Base-by-base conservation (phyloP, 2,113 vertebrate genomes). In the Oncorhynchus mykiss region DNA sequence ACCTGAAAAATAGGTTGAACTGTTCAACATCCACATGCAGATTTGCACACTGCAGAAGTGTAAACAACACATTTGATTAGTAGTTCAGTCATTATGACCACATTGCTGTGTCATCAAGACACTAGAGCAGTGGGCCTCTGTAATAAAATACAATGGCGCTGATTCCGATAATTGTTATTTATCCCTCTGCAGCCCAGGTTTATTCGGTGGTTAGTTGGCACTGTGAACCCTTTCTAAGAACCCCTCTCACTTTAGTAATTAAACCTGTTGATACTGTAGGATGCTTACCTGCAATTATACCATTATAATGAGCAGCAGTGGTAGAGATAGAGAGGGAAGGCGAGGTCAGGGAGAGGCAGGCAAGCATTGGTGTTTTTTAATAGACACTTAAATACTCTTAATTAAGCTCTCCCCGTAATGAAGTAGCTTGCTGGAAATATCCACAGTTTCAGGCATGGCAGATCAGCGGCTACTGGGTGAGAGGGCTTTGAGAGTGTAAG, bases 331-430 rank as follows among this genome's bases (percentile, higher is more conserved):
- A 74, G 77, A 87, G 88, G 88, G 86, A 81, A 79, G 69, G 79
- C 79, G 84, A 86, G 92, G 92, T 92, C 91, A 91, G 88, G 81
- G 86, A 79, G 87, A 91, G 80, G 84, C 90, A 90, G 88, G 87
- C 86, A 89, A 90, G 87, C 93, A 87, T 86, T 88, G 88, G 85
- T 84, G 88, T 91, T 94, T 91, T 94, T 93, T 92, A 94, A 94
- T 93, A 93, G 92, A 92, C 89, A 91, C 90, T 91, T 93, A 93
- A 93, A 91, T 90, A 87, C 82, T 87, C 90, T 93, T 94, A 94
- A 94, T 94, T 94, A 91, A 92, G 88, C 90, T 82, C 90, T 82
- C 83, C 70, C 27, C 14, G 82, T 90, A 88, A 89, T 91, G 84
- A 87, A 85, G 87, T 84, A 85, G 86, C 81, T 73, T 67, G 83